Conservation (phyloP, 2,113 vertebrate genomes). For the Balaeniceps rex region DNA sequence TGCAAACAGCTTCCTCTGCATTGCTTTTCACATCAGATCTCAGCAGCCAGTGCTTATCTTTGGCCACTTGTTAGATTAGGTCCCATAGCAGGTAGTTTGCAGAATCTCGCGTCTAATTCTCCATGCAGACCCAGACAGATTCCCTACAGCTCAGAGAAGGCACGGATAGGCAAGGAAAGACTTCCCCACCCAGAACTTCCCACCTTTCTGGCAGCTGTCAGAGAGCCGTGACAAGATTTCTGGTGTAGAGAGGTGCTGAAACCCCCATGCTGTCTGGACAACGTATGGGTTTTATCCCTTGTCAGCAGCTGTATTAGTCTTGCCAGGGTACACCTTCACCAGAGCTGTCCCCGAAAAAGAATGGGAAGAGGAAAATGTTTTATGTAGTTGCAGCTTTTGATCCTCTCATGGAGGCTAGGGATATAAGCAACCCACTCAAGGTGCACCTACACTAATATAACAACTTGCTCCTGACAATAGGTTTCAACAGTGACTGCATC, state of each 20-base stretch:
- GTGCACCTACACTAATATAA: neutral
- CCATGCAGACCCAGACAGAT: neutral
- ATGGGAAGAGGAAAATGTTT: neutral
- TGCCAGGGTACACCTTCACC: neutral
- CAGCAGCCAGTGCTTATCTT: slow-evolving; percentile 19
- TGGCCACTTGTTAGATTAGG: slow-evolving; percentile 13
- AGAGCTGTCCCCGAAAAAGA: neutral
- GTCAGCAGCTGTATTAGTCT: neutral
- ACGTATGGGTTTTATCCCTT: neutral
- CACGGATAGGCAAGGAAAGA: neutral
- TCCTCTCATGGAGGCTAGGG: neutral
- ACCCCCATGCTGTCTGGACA: neutral
- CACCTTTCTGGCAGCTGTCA: neutral
- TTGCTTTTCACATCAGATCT: slow-evolving; percentile 12
- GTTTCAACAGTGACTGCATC: slow-evolving; percentile 2
- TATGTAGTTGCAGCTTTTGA: neutral
- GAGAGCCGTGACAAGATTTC: neutral
- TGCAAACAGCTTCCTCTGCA: neutral
- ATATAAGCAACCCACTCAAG: neutral
- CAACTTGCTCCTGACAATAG: neutral
- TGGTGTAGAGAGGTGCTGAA: neutral
- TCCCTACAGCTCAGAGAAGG: neutral
- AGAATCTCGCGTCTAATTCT: neutral
- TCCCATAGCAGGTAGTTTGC: neutral
- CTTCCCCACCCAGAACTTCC: neutral